A percentile compares a stretch with the other conserved stretches of the same genome.
Evolutionary conservation across 1,140 invertebrate genomes (phyloP).

Genomic region (Archivesica marissinica): DNA sequence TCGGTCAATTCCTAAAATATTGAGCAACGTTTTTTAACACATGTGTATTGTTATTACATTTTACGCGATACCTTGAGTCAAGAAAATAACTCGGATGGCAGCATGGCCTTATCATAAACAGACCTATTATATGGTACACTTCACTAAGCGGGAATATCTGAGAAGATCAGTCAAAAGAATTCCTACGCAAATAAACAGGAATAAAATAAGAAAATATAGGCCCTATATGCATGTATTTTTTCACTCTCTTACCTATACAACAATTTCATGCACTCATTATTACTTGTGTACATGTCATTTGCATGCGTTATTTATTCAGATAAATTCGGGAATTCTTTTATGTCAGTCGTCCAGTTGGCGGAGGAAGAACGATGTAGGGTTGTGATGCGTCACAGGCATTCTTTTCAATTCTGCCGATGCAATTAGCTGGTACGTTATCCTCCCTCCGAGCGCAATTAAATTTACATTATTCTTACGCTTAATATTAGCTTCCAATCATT

Average conservation of each 20-base stretch:
- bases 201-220: slow-evolving; percentile 42
- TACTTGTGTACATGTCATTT: slow-evolving; percentile 61
- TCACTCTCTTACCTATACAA: slow-evolving; percentile 14
- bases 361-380: slow-evolving; percentile 74
- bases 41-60: slow-evolving; percentile 75
- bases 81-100: slow-evolving; percentile 74
- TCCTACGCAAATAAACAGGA: slow-evolving; percentile 73
- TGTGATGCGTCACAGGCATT: slow-evolving; percentile 80
- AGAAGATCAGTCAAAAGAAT: slow-evolving; percentile 73
- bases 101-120: slow-evolving; percentile 82
- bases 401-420: slow-evolving; percentile 81
- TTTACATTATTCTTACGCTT: not conserved
- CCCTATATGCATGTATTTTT: slow-evolving; percentile 7
- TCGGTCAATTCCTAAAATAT: slow-evolving; percentile 9
- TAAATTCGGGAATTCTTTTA: slow-evolving; percentile 79
- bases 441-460: slow-evolving; percentile 30
- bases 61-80: slow-evolving; percentile 72
- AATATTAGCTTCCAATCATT: not conserved
- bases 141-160: slow-evolving; percentile 83
- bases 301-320: slow-evolving; percentile 68
- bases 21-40: slow-evolving; percentile 67
- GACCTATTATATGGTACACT: slow-evolving; percentile 81
- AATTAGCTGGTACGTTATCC: slow-evolving; percentile 76
- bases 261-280: slow-evolving; percentile 22
- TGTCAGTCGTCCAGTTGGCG: slow-evolving; percentile 76